Conservation (phyloP, 2,888 invertebrate genomes). For the Uloborus plumipes region DNA sequence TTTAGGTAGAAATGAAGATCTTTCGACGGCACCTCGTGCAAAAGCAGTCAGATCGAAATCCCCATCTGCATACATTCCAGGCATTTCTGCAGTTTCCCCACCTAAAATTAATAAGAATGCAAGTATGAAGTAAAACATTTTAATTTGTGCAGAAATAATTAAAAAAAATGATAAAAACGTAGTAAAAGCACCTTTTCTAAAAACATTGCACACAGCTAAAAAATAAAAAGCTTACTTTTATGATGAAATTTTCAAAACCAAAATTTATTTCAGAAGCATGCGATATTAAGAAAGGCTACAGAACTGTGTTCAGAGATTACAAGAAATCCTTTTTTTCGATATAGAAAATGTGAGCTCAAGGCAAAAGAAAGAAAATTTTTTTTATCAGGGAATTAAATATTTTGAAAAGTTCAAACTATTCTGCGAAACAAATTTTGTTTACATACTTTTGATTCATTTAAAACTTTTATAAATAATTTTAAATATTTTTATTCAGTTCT, state of each 20-base stretch:
- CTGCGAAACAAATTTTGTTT: too few species aligned
- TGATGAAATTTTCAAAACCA: not conserved
- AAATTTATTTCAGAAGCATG: too few species aligned
- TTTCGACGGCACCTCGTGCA: conserved; percentile 92
- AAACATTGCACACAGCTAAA: not conserved
- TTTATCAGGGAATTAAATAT: not conserved
- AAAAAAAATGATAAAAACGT: too few species aligned
- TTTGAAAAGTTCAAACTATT: too few species aligned
- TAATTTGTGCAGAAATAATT: too few species aligned
- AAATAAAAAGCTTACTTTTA: not conserved
- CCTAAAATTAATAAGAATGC: conserved; percentile 73
- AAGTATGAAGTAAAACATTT: too few species aligned
- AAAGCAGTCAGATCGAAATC: conserved; percentile 96
- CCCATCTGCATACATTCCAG: conserved; percentile 87
- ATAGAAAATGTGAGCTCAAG: not conserved
- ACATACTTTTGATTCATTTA: too few species aligned
- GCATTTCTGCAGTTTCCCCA: conserved; percentile 99
- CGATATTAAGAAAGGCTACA: too few species aligned
- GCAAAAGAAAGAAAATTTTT: not conserved
- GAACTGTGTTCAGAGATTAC: too few species aligned
- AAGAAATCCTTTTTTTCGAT: not conserved
- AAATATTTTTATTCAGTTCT: too few species aligned
- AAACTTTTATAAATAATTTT: too few species aligned
- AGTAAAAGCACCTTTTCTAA: too few species aligned
- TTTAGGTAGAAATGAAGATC: conserved; percentile 80